Conservation (phyloP, 1,140 invertebrate species). For the Macrobrachium rosenbergii region DNA sequence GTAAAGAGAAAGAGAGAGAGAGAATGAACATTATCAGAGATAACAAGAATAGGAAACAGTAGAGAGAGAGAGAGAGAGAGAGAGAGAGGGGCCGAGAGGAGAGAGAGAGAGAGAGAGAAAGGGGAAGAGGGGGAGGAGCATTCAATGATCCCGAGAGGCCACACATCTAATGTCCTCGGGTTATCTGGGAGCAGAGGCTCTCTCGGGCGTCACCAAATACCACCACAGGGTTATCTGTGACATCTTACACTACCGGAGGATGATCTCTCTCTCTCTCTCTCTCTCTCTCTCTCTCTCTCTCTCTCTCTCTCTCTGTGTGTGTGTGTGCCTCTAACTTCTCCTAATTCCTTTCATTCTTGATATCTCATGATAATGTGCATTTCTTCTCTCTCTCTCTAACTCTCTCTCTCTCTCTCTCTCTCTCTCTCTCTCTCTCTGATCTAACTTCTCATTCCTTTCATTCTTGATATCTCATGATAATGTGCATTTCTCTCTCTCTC, state of each 20-base stretch:
- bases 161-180: not conserved
- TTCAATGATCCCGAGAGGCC: not conserved
- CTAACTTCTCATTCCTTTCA: too few relatives aligned
- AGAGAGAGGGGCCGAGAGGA: too few relatives aligned
- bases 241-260: not conserved
- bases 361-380: too few relatives aligned
- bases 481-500: too few relatives aligned
- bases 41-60: not conserved
- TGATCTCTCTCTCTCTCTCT: not conserved
- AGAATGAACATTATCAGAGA: not conserved
- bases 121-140: not conserved
- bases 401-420: constrained; percentile 29
- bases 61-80: not conserved
- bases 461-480: too few relatives aligned
- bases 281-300: not conserved
- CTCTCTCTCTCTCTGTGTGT: not conserved
- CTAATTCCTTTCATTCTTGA: too few relatives aligned
- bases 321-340: too few relatives aligned
- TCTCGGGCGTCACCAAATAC: not conserved
- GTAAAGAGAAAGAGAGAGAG: not conserved
- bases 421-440: constrained; percentile 12
- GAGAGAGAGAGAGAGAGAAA: constrained; percentile 18
- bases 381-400: not conserved
- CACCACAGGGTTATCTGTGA: not conserved
- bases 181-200: not conserved